A percentile compares a stretch with the other conserved stretches of the same genome.
phyloP scores from a whole-genome alignment of 2,888 invertebrate genomes.

The Cerastoderma edule region DNA sequence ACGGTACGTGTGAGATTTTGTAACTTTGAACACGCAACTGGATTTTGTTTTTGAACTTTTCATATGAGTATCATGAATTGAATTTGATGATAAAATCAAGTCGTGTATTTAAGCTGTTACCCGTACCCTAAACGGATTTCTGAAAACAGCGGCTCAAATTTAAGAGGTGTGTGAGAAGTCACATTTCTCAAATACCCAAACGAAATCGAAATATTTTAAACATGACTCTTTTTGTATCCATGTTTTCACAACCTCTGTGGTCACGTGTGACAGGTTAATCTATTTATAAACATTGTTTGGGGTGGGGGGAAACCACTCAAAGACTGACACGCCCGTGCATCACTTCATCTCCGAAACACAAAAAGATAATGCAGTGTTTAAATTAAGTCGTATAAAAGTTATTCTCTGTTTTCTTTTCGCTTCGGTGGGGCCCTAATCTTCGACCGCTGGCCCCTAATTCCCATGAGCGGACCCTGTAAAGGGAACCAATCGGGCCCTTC shows the following conservation, averaged over 20 bases:
- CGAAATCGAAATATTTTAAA: too few relatives aligned
- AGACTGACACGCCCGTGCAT: conserved; percentile 24
- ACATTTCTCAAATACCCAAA: too few relatives aligned
- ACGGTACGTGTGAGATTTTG: too few relatives aligned
- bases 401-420: conserved; percentile 21
- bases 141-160: too few relatives aligned
- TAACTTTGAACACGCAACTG: too few relatives aligned
- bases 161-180: too few relatives aligned
- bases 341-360: conserved; percentile 31
- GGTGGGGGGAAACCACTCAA: conserved; percentile 19
- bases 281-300: conserved; percentile 19
- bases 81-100: too few relatives aligned
- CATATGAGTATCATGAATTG: too few relatives aligned
- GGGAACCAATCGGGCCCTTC: conserved; percentile 32
- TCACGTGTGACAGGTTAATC: conserved; percentile 9
- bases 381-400: conserved; percentile 26
- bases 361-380: conserved; percentile 26
- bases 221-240: too few relatives aligned
- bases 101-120: too few relatives aligned
- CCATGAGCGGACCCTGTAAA: conserved; percentile 34
- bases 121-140: too few relatives aligned
- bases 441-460: conserved; percentile 23
- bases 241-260: conserved; percentile 13
- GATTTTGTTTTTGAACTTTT: too few relatives aligned
- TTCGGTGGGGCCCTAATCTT: conserved; percentile 20